phyloP scores from a whole-genome alignment of 30 jellyfish, hydroid and myxozoan genomes.

The Aurelia coerulea region DNA sequence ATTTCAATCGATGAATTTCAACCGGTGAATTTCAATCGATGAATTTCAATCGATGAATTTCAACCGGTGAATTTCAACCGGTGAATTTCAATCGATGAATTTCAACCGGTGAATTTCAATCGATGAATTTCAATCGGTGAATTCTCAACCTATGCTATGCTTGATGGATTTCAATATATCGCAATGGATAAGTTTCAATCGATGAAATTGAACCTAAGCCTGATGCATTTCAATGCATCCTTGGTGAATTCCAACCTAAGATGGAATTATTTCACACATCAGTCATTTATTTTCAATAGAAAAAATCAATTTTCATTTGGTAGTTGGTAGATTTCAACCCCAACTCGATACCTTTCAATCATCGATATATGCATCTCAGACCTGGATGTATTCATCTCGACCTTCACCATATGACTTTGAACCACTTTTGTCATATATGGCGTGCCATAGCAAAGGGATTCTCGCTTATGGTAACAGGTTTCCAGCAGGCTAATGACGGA shows the following conservation, averaged over 20 bases:
- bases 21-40: too few species aligned
- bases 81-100: too few species aligned
- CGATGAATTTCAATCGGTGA: too few species aligned
- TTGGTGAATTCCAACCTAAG: not conserved
- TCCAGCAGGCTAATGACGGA: too few species aligned
- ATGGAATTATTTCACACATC: not conserved
- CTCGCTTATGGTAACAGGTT: too few species aligned
- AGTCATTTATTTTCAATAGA: not conserved
- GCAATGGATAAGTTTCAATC: not conserved
- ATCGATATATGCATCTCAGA: too few species aligned
- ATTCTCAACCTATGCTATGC: too few species aligned
- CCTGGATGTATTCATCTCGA: not conserved
- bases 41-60: too few species aligned
- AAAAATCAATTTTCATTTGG: not conserved
- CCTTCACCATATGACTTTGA: slow-evolving; percentile 3
- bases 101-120: too few species aligned
- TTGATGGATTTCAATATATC: too few species aligned
- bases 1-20: too few species aligned
- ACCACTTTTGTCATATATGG: slow-evolving; percentile 22
- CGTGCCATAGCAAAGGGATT: slow-evolving; percentile 4
- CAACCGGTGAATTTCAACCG: too few species aligned
- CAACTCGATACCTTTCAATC: not conserved
- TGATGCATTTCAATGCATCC: not conserved
- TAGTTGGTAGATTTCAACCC: slow-evolving; percentile 3
- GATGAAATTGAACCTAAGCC: not conserved